Conservation (phyloP, 2,797 vertebrate genomes). For the Oreortyx pictus region DNA sequence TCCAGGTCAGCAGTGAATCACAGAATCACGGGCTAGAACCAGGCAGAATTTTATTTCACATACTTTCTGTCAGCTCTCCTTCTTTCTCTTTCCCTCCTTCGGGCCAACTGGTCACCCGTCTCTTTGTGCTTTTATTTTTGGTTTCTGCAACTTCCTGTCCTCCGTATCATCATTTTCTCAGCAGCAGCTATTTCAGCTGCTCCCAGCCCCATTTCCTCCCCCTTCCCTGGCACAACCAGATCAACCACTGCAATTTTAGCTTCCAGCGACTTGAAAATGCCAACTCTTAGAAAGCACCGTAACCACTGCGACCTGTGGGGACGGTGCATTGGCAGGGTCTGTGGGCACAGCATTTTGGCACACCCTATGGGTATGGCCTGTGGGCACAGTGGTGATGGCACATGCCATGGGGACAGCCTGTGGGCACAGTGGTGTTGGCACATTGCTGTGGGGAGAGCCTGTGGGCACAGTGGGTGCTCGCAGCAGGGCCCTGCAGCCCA, state of each 20-base stretch:
- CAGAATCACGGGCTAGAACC: neutral
- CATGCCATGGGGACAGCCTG: neutral
- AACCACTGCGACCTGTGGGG: neutral
- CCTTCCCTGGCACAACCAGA: neutral
- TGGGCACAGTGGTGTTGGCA: neutral
- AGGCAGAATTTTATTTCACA: neutral
- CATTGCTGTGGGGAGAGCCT: too few relatives aligned
- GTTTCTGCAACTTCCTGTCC: neutral
- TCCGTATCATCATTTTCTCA: neutral
- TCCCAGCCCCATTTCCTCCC: neutral
- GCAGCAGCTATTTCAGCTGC: neutral
- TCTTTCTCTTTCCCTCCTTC: neutral
- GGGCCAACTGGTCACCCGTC: neutral
- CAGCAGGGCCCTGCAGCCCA: neutral
- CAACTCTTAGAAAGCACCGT: neutral
- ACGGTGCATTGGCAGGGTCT: neutral
- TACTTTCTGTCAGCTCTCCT: neutral
- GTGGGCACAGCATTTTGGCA: neutral
- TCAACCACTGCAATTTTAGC: neutral
- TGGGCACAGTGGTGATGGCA: neutral
- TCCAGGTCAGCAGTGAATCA: neutral
- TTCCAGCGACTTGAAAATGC: neutral
- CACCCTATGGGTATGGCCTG: neutral
- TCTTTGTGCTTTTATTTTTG: slow-evolving; percentile 7
- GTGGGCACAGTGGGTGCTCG: neutral